Evolutionary conservation across 2,888 invertebrate genomes (phyloP), one percentile per base, ranked within the genome.

Genomic region (Trissolcus japonicus): DNA sequence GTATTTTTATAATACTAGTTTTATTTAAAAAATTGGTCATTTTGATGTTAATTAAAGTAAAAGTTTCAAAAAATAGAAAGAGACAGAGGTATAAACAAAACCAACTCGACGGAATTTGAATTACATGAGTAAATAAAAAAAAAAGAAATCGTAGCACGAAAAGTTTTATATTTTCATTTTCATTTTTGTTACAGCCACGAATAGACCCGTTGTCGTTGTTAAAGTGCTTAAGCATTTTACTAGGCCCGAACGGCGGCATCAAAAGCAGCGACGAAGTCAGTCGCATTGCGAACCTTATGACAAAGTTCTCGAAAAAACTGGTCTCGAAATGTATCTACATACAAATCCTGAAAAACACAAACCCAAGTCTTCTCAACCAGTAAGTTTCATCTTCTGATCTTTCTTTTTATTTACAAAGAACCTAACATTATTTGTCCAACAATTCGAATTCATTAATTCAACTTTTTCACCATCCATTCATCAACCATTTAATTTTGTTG

Each of bases 261-360:
- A 94, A 95, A 86, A 96, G 96, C 85, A 92, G 92, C 82, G 94
- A 94, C 76, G 97, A 98, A 91, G 97, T 98, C 6, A 94, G 94
- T 81, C 93, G 97, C 82, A 92, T 98, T 82, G 95, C 95, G 91
- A 97, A 97, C 88, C 93, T 98, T 86, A 98, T 98, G 98, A 95
- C 95, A 55, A 97, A 97, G 89, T 97, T 95, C 91, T 97, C 97
- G 0, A 96, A 95, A 89, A 98, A 98, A 90, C 91, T 98, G 81
- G 98, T 98, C 65, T 97, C 96, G 83, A 97, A 97, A 91, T 98
- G 98, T 90, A 95, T 98, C 85, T 98, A 98, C 87, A 94, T 97
- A 83, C 95, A 97, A 89, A 97, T 98, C 85, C 90, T 98, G 73
- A 95, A 95, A 89, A 94, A 94, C 78, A 97, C 98, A 11, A 94